phyloP scores from a whole-genome alignment of 2,113 vertebrate species.

The Silurus glanis region DNA sequence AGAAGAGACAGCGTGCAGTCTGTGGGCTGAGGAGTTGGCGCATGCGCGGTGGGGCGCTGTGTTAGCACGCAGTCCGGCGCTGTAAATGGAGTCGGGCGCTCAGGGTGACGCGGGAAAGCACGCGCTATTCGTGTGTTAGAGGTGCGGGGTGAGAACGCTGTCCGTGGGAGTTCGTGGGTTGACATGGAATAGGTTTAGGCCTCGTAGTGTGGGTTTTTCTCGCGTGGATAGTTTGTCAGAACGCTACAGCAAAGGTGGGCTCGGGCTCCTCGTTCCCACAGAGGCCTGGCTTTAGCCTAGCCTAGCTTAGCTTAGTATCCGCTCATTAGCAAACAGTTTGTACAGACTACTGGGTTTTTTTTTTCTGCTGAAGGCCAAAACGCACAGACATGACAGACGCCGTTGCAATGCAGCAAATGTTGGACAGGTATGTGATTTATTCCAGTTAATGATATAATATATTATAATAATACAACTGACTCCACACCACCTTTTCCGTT shows the following conservation, averaged over 20 bases:
- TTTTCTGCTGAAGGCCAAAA: neutral
- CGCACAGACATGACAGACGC: slow-evolving; percentile 67
- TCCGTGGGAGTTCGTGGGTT: slow-evolving; percentile 32
- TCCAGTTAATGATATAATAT: neutral
- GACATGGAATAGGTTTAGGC: slow-evolving; percentile 22
- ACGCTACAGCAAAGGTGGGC: neutral
- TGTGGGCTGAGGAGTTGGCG: slow-evolving; percentile 52
- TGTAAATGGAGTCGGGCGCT: slow-evolving; percentile 69
- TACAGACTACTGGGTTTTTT: neutral
- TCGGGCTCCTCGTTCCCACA: neutral
- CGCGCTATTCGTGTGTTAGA: neutral
- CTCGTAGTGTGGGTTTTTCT: neutral
- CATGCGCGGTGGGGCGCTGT: slow-evolving; percentile 58
- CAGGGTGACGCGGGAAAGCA: slow-evolving; percentile 40
- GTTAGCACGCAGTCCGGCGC: slow-evolving; percentile 56
- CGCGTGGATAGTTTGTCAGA: slow-evolving; percentile 41
- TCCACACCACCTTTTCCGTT: neutral
- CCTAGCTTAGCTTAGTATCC: neutral
- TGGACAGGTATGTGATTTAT: slow-evolving; percentile 74
- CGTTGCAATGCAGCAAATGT: slow-evolving; percentile 71
- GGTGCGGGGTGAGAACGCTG: slow-evolving; percentile 10
- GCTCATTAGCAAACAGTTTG: neutral
- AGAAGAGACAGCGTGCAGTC: neutral
- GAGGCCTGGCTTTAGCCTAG: neutral
- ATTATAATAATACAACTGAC: neutral